Evolutionary conservation across 1,140 invertebrate genomes (phyloP).

Genomic region (Asbolus verrucosus): DNA sequence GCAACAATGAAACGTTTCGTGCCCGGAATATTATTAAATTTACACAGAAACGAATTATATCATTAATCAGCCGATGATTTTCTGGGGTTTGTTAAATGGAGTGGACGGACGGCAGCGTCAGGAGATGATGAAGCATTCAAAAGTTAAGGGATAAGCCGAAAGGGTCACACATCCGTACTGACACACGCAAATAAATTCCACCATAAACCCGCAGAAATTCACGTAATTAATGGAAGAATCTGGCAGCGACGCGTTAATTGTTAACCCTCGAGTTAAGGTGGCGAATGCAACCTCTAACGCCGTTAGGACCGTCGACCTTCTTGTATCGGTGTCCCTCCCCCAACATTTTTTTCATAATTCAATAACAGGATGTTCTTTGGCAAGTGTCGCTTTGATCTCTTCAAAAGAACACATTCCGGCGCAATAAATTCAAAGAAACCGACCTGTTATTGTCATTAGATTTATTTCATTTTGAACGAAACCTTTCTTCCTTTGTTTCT

Average conservation of each 20-base stretch:
- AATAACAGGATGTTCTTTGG: conserved; percentile 21
- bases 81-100: conserved; percentile 9
- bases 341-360: conserved; percentile 20
- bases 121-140: conserved; percentile 27
- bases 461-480: conserved; percentile 23
- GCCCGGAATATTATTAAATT: conserved; percentile 4
- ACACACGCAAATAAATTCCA: neutral
- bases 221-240: conserved; percentile 20
- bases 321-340: too few species aligned
- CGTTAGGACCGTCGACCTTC: too few species aligned
- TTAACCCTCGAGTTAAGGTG: neutral
- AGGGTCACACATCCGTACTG: conserved; percentile 7
- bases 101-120: conserved; percentile 5
- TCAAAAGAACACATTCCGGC: conserved; percentile 15
- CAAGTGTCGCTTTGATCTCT: conserved; percentile 31
- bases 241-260: conserved; percentile 34
- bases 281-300: too few species aligned
- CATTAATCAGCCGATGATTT: conserved; percentile 5
- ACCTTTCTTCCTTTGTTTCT: conserved; percentile 22
- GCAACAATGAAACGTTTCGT: neutral
- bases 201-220: neutral
- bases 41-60: conserved; percentile 12
- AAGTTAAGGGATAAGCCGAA: conserved; percentile 1
- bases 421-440: conserved; percentile 34
- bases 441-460: conserved; percentile 37